Evolutionary conservation across 2,888 invertebrate genomes (phyloP).

Genomic region (Stenodera caucasica): DNA sequence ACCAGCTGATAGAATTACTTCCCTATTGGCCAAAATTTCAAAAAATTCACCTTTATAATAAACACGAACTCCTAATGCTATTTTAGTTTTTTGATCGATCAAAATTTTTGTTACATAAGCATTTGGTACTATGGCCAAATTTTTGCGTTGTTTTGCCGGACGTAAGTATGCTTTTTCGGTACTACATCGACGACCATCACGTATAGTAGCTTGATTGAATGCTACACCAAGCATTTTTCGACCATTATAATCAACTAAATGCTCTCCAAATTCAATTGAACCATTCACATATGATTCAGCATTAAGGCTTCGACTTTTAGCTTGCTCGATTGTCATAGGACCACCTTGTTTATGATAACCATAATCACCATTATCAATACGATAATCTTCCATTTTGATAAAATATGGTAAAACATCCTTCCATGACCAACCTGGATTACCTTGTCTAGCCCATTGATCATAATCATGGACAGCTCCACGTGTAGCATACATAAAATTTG

Average conservation of each 20-base stretch:
- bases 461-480: conserved; percentile 83
- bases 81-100: conserved; percentile 64
- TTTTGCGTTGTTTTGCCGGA: no score
- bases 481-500: conserved; percentile 91
- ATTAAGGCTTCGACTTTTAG: conserved; percentile 53
- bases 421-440: conserved; percentile 59
- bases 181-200: conserved; percentile 66
- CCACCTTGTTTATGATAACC: conserved; percentile 50
- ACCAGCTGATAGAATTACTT: conserved; percentile 84
- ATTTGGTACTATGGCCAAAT: no score
- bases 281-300: conserved; percentile 63
- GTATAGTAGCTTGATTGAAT: conserved; percentile 65
- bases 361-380: conserved; percentile 45
- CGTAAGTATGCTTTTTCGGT: no score
- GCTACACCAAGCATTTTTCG: conserved; percentile 64
- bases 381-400: conserved; percentile 47
- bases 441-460: conserved; percentile 91
- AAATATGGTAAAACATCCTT: conserved; percentile 53
- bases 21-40: conserved; percentile 66
- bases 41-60: conserved; percentile 56
- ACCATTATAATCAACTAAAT: conserved; percentile 70
- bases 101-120: conserved; percentile 69
- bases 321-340: conserved; percentile 34
- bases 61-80: conserved; percentile 71
- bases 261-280: conserved; percentile 67